Base-by-base conservation (phyloP, 2,797 vertebrate genomes). In the Gastrophryne carolinensis region DNA sequence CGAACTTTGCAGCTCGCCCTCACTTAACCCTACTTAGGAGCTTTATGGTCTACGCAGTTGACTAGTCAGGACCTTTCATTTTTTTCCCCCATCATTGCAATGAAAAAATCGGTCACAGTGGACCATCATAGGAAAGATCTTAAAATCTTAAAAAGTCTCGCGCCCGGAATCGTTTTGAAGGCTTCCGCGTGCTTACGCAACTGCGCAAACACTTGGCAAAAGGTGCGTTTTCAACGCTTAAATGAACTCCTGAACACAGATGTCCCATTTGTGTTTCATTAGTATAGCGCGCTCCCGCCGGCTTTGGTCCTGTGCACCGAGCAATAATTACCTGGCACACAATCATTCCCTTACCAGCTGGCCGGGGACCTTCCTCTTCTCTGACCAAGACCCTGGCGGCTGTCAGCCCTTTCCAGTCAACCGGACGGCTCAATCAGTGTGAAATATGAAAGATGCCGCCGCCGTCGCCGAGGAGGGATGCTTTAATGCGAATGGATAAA, bases 221-320 rank as follows among this genome's bases (percentile, higher is more conserved):
- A 84, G 85, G 79, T 79, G 61, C 6, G 35, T 44, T 83, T 80
- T 84, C 79, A 82, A 72, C 78, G 88, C 85, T 87, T 86, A 89
- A 83, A 87, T 87, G 85, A 88, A 86, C 89, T 88, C 89, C 86
- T 75, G 88, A 82, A 84, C 90, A 84, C 91, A 92, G 91, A 90
- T 91, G 89, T 88, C 89, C 89, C 84, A 88, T 91, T 91, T 89
- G 89, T 89, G 87, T 90, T 91, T 89, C 89, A 91, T 91, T 90
- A 90, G 89, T 84, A 82, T 86, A 73, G 82, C 84, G 78, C 85
- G 58, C 82, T 87, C 91, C 86, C 87, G 61, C 87, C 82, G 89
- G 82, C 85, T 86, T 82, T 84, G 81, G 89, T 90, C 90, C 91
- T 89, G 83, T 89, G 89, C 88, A 88, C 89, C 63, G 84, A 74